A percentile compares a stretch with the other conserved stretches of the same genome.
phyloP scores from a whole-genome alignment of 2,888 invertebrate genomes.

The Lypha dubia region DNA sequence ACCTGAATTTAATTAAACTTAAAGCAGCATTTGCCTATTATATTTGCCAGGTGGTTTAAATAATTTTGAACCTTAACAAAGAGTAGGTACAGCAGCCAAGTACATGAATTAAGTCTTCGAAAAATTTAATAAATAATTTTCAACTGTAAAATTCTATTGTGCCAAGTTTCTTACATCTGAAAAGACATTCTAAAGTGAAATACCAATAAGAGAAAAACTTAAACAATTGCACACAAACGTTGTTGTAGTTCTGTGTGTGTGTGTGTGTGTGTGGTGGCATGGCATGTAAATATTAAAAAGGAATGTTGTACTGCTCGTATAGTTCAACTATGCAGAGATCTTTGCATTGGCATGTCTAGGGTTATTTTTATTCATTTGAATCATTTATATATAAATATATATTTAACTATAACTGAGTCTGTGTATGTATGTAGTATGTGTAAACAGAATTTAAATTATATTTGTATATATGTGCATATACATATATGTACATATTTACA shows the following conservation, averaged over 20 bases:
- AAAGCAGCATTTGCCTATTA: no score
- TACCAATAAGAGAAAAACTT: not conserved
- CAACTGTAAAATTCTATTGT: conserved; percentile 1
- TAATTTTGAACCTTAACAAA: no score
- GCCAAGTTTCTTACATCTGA: conserved; percentile 12
- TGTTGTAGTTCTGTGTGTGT: conserved; percentile 9
- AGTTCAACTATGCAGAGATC: conserved; percentile 68
- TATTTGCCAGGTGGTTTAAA: no score
- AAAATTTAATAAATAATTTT: not conserved
- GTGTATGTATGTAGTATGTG: no score
- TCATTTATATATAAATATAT: not conserved
- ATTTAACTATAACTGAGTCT: no score
- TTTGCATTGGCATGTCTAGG: conserved; percentile 72
- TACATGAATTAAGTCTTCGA: not conserved
- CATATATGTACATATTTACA: not conserved
- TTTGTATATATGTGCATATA: not conserved
- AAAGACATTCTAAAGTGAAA: not conserved
- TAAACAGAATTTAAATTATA: no score
- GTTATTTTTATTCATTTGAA: conserved; percentile 65
- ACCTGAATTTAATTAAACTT: no score
- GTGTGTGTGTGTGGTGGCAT: conserved; percentile 20
- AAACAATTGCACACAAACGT: conserved; percentile 29
- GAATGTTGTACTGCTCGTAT: conserved; percentile 61
- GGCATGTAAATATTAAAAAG: conserved; percentile 62
- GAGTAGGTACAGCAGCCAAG: no score